phyloP scores from a whole-genome alignment of 2,113 vertebrate species.

The Phycodurus eques region DNA sequence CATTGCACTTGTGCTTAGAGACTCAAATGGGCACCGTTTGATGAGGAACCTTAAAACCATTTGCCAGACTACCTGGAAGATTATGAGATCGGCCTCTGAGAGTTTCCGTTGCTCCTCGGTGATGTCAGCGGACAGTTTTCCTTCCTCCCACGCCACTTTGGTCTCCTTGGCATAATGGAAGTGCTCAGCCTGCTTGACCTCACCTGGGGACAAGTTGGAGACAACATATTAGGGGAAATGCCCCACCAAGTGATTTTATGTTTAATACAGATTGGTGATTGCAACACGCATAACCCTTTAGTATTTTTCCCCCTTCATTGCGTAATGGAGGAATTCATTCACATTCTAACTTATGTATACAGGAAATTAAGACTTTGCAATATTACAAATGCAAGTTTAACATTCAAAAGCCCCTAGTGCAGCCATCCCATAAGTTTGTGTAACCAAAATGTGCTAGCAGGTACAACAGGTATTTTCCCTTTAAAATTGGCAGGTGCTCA shows the following conservation, averaged over 20 bases:
- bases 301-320: conserved; percentile 18
- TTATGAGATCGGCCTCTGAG: conserved; percentile 72
- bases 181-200: conserved; percentile 58
- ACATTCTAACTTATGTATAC: no score
- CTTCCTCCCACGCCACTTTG: conserved; percentile 70
- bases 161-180: conserved; percentile 71
- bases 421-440: no score
- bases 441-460: no score
- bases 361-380: no score
- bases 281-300: conserved; percentile 6
- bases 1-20: background rate
- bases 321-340: no score
- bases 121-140: conserved; percentile 70
- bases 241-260: no score
- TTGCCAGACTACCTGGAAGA: conserved; percentile 75
- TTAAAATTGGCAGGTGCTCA: no score
- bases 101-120: conserved; percentile 75
- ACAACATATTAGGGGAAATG: background rate
- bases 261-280: no score
- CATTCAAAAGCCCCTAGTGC: no score
- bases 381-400: no score
- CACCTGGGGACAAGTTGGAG: conserved; percentile 44
- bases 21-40: background rate
- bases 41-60: background rate
- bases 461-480: no score